Percentiles rank a stretch among this genome's conserved stretches.
Conservation (phyloP, 2,797 vertebrate species). For the Siniperca obscura region DNA sequence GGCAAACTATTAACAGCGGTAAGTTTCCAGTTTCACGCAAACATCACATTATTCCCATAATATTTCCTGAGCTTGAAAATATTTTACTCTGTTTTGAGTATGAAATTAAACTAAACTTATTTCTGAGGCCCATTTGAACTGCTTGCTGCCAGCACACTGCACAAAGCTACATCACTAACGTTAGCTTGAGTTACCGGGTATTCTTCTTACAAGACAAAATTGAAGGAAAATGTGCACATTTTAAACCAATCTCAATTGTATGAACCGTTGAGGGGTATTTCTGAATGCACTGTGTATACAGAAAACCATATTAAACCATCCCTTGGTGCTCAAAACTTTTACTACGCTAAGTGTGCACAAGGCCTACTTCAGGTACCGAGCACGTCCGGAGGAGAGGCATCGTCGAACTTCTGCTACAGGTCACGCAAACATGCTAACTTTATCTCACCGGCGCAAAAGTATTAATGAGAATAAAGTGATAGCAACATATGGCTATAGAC, state of each 20-base stretch:
- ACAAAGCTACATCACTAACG: conserved; percentile 66
- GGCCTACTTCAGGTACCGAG: conserved; percentile 81
- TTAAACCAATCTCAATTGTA: not conserved
- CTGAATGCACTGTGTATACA: not conserved
- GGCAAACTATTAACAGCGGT: not conserved
- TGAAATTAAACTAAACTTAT: conserved; percentile 25
- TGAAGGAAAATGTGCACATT: not conserved
- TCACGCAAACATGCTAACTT: conserved; percentile 73
- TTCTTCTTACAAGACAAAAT: conserved; percentile 1
- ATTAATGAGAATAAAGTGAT: not conserved
- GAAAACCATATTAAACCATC: conserved; percentile 21
- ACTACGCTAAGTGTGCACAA: conserved; percentile 67
- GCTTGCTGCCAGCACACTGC: conserved; percentile 66
- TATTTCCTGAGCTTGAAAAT: rapidly evolving
- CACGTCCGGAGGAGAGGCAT: conserved; percentile 77
- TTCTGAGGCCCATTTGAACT: conserved; percentile 58
- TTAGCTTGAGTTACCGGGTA: conserved; percentile 57
- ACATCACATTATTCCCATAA: not conserved
- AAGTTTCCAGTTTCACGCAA: not conserved
- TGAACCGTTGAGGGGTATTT: not conserved
- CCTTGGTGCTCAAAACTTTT: conserved; percentile 75
- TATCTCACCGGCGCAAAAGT: conserved; percentile 35
- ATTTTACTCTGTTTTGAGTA: not conserved
- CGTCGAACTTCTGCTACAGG: conserved; percentile 82
- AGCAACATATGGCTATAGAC: not conserved